Base-by-base conservation (phyloP, 2,113 vertebrate genomes). In the Ranitomeya imitator region DNA sequence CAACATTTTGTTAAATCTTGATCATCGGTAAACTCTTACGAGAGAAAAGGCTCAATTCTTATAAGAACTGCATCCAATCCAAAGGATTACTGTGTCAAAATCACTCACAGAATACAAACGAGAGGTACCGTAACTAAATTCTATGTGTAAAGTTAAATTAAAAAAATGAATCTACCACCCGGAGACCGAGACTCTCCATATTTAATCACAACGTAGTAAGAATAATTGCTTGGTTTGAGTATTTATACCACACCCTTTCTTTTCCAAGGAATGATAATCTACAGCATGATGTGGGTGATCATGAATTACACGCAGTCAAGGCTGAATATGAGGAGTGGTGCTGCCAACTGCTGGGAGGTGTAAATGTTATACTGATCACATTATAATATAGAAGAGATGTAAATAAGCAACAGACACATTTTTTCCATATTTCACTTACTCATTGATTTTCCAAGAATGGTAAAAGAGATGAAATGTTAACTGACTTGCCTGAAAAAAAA, bases 221-320 rank as follows among this genome's bases (percentile, higher is more conserved):
- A 19, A 16, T 74, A 74, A 74, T 74, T 45, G 71, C 78, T 60
- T 13, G 18, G 15, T 60, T 6, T 15, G 21, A 80, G 59, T 60
- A 81, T 37, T 81, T 31, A 81, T 61, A 60, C 54, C 79, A 37
- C 79, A 81, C 79, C 79, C 79, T 81, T 16, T 80, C 23, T 55
- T 23, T 55, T 80, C 54, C 54, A 26, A 59, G 54, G 59, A 57
- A 80, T 80, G 13, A 80, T 55, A 26, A 59, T 80, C 14, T 80
- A 23, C 18, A 26, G 6, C 16, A 26, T 57, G 54, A 79, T 26
- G 21, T 59, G 78, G 78, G 26, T 80, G 78, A 80, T 59, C 55
- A 80, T 59, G n/a, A 26, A 26, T 81, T 60, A 60, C 54, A 60
- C 31, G 79, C 79, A 81, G 61, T 81, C 79, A 81, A 61, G 79